These are phyloP conservation scores for Cephus pulcher DNA, from an alignment of 2,888 invertebrate genomes.

Conservation along the genomic window DNA sequence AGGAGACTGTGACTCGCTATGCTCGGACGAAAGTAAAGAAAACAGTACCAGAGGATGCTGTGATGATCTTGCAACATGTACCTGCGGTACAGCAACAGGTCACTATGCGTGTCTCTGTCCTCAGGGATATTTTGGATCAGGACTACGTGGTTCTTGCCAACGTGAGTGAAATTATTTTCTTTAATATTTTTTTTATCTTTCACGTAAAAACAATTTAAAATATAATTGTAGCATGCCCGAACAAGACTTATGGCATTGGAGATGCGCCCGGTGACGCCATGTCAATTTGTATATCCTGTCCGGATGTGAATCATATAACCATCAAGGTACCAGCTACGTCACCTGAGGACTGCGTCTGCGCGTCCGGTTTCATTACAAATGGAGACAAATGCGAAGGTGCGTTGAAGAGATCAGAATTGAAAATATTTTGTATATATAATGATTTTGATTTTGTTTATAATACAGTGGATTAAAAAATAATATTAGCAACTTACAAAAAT, in stretches of 20 bases:
- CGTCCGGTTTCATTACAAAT: constrained; percentile 71
- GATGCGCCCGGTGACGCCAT: constrained; percentile 70
- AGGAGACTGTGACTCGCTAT: constrained; percentile 70
- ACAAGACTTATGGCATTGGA: constrained; percentile 71
- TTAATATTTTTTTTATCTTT: constrained; percentile 7
- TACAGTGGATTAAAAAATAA: background rate
- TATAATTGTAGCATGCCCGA: constrained; percentile 71
- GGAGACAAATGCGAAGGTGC: constrained; percentile 72
- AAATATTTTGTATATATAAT: background rate
- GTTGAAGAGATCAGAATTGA: background rate
- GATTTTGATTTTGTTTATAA: constrained; percentile 3
- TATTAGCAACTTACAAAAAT: constrained; percentile 27
- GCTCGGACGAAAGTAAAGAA: constrained; percentile 47
- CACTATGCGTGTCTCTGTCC: constrained; percentile 77
- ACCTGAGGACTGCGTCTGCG: constrained; percentile 72
- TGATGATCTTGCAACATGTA: constrained; percentile 72
- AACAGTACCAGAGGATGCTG: constrained; percentile 68
- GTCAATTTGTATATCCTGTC: constrained; percentile 69
- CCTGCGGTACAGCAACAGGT: constrained; percentile 76
- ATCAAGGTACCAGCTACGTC: constrained; percentile 69
- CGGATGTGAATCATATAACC: constrained; percentile 74
- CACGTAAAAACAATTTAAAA: constrained; percentile 15
- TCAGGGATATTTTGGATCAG: constrained; percentile 75
- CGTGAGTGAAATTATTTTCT: constrained; percentile 65
- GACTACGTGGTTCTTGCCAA: constrained; percentile 71